Evolutionary conservation across 2,888 invertebrate species (phyloP), one percentile per base, ranked within the genome.

Genomic region (Oscheius onirici): DNA sequence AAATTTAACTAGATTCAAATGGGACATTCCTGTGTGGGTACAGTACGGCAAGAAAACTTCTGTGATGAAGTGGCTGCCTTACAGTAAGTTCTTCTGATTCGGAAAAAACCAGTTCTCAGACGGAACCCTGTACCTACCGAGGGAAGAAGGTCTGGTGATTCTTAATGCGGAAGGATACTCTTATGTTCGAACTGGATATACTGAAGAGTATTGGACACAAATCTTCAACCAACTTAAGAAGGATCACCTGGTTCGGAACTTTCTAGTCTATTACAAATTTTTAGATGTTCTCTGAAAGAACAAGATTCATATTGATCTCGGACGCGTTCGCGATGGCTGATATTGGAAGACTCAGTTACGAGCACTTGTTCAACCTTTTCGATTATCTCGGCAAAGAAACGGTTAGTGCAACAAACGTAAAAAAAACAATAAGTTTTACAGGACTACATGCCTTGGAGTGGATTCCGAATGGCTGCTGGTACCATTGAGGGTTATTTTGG

Each of bases 11-110:
- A 78, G 77, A 54, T 83, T 79, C 77, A 83, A 83, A 69, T 85
- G 85, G 84, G 86, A 85, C 71, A 77, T 87, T 51, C 87, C 87
- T 8, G 72, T 87, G 11, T 87, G 87, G 87, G 82, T 84, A 70
- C 77, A 79, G 51, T 54, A 71, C 8, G 81, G 78, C 34, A 69
- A 76, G 20, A 40, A 66, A 24, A 43, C 57, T 2, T 66, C 78
- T 11, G 46, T 75, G 15, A 77, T 85, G 75, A 74, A 70, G 11
- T 87, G 87, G 87, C 76, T 87, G 46, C 72, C 58, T 63, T 73
- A 60, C 70, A 74, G 77, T 65, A 17, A 26, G 17, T n/a, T 20
- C 17, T 54, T 20, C n/a, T n/a, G n/a, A n/a, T n/a, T n/a, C n/a
- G n/a, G n/a, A n/a, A n/a, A n/a, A n/a, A n/a, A n/a, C n/a, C n/a